Evolutionary conservation across 1,140 invertebrate genomes (phyloP), one percentile per base, ranked within the genome.

Genomic region (Achatina immaculata): DNA sequence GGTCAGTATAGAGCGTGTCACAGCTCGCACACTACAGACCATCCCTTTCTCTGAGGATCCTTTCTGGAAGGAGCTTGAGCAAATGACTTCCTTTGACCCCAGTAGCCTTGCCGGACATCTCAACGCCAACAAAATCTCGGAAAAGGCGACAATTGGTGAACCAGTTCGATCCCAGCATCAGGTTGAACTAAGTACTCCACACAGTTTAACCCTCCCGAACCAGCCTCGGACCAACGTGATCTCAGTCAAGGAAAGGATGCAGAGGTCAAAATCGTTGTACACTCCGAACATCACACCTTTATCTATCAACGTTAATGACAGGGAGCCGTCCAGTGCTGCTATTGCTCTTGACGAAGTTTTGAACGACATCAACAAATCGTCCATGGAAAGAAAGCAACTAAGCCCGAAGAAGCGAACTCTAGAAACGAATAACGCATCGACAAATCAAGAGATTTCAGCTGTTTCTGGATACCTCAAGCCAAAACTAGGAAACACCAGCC

Each of bases 11-110:
- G 88, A 89, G 51, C 76, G 88, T 77, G 87, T 89, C 14, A 88
- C 86, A 74, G 87, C 88, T 14, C 83, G 88, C 43, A 89, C 88
- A 16, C 78, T 89, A 55, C 87, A 89, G 73, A 89, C 88, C 21
- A 89, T 89, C 24, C 88, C 88, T 16, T 88, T 89, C 73, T 87
- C 86, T n/a, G 87, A 89, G 65, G 88, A 89, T 65, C 88, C 88
- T 6, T 86, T 89, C 40, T 89, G 88, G 88, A 88, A 88, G 74
- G 86, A 89, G 76, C 86, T 89, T n/a, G 88, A 89, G 75, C 86
- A 88, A 75, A 85, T 89, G 84, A 88, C 87, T 24, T 86, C 82
- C 24, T 88, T 89, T 80, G 86, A 88, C 72, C 81, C 81, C 24
- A 80, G 65, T 65, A 82, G 71, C 40, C 51, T 71, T 19, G 75